These are phyloP conservation scores for Eumerus sabulonum DNA, from an alignment of 2,888 invertebrate species.

Conservation along the genomic window DNA sequence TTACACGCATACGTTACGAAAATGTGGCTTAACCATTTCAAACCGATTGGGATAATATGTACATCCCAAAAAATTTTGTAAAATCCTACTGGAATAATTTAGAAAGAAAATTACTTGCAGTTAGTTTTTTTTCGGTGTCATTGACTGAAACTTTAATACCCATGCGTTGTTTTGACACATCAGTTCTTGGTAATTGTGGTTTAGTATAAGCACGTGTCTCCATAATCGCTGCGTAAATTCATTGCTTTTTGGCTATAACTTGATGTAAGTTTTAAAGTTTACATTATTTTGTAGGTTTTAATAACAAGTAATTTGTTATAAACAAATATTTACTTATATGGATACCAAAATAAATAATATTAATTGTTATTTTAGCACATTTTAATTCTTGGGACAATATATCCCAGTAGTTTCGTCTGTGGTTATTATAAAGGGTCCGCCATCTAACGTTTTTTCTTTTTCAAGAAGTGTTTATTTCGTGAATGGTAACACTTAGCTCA, in stretches of 20 bases:
- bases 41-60: conserved; percentile 27
- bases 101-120: conserved; percentile 17
- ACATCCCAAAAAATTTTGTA: conserved; percentile 14
- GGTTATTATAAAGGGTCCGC: too few relatives aligned
- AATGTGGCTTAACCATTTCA: conserved; percentile 8
- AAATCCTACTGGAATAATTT: conserved; percentile 25
- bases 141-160: conserved; percentile 4
- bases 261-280: conserved; percentile 6
- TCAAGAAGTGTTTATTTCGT: too few relatives aligned
- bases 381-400: conserved; percentile 17
- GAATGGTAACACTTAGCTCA: too few relatives aligned
- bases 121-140: conserved; percentile 11
- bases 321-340: conserved; percentile 4
- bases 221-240: conserved; percentile 10
- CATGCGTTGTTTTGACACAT: conserved; percentile 2
- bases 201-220: conserved; percentile 7
- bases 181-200: conserved; percentile 11
- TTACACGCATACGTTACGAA: background rate
- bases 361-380: conserved; percentile 8
- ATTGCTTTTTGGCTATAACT: conserved; percentile 9
- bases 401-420: conserved; percentile 10
- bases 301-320: conserved; percentile 20
- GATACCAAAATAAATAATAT: conserved; percentile 6
- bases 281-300: conserved; percentile 17
- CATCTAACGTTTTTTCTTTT: too few relatives aligned